Evolutionary conservation across 1,140 invertebrate genomes (phyloP).

Genomic region (Euschistus heros): DNA sequence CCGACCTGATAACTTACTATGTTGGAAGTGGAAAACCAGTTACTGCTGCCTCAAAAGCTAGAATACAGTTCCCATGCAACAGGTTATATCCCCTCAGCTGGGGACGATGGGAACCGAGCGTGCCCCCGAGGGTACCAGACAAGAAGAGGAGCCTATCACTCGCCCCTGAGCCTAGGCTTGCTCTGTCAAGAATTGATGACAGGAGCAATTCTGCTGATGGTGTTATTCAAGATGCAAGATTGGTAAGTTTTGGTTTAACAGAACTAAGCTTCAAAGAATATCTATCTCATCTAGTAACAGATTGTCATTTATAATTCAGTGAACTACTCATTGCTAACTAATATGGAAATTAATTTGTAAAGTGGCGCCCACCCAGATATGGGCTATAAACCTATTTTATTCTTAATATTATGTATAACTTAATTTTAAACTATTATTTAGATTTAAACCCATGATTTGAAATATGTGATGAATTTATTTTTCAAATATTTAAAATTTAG

Average conservation of each 20-base stretch:
- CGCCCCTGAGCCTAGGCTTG: slow-evolving; percentile 40
- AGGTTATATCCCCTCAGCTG: slow-evolving; percentile 55
- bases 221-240: slow-evolving; percentile 37
- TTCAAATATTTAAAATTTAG: no score
- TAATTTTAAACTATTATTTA: no score
- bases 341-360: no score
- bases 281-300: no score
- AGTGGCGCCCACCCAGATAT: no score
- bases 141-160: slow-evolving; percentile 57
- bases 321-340: no score
- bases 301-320: no score
- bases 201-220: slow-evolving; percentile 51
- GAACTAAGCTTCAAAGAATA: no score
- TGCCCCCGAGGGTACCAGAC: slow-evolving; percentile 47
- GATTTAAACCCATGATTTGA: no score
- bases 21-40: slow-evolving; percentile 82
- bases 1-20: slow-evolving; percentile 87
- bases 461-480: no score
- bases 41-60: slow-evolving; percentile 73
- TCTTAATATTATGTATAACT: no score
- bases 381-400: no score
- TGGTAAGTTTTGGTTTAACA: slow-evolving; percentile 15
- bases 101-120: slow-evolving; percentile 48
- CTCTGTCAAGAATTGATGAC: slow-evolving; percentile 34
- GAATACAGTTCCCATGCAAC: slow-evolving; percentile 67